Conservation (phyloP, 2,888 invertebrate species). For the Eupeodes latifasciatus region DNA sequence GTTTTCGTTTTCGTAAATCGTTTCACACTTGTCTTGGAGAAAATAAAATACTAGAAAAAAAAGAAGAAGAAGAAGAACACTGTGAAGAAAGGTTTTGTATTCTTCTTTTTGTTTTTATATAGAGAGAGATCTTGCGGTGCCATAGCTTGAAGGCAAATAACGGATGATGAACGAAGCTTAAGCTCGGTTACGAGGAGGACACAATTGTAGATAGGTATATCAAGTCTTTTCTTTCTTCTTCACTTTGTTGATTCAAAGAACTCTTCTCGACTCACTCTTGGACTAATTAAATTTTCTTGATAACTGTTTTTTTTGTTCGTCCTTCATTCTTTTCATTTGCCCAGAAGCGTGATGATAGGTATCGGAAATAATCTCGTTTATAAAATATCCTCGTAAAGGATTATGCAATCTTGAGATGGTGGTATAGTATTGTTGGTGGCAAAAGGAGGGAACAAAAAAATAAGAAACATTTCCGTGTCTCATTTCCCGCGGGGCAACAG, state of each 20-base stretch:
- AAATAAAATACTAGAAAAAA: neutral
- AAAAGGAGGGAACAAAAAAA: neutral
- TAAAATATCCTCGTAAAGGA: constrained; percentile 71
- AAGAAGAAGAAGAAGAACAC: neutral
- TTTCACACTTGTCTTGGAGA: constrained; percentile 54
- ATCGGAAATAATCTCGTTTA: constrained; percentile 76
- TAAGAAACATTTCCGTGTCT: constrained; percentile 24
- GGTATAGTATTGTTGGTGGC: neutral
- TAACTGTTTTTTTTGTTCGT: constrained; percentile 21
- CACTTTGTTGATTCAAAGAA: constrained; percentile 34
- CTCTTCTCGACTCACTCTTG: constrained; percentile 43
- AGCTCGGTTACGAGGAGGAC: constrained; percentile 22
- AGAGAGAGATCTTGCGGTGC: constrained; percentile 16
- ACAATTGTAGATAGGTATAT: neutral
- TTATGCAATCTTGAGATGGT: constrained; percentile 47
- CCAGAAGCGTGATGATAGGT: constrained; percentile 62
- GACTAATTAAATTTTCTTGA: constrained; percentile 72
- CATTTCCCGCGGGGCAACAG: constrained; percentile 22
- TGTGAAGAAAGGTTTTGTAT: neutral
- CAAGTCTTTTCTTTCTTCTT: constrained; percentile 9
- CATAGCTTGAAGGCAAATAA: constrained; percentile 61
- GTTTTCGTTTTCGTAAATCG: constrained; percentile 16
- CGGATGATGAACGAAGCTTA: constrained; percentile 60
- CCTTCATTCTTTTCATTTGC: constrained; percentile 11
- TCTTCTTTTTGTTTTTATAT: constrained; percentile 15